These are phyloP conservation scores for Nyctibius bracteatus DNA, from an alignment of 2,113 vertebrate genomes.

Conservation along the genomic window DNA sequence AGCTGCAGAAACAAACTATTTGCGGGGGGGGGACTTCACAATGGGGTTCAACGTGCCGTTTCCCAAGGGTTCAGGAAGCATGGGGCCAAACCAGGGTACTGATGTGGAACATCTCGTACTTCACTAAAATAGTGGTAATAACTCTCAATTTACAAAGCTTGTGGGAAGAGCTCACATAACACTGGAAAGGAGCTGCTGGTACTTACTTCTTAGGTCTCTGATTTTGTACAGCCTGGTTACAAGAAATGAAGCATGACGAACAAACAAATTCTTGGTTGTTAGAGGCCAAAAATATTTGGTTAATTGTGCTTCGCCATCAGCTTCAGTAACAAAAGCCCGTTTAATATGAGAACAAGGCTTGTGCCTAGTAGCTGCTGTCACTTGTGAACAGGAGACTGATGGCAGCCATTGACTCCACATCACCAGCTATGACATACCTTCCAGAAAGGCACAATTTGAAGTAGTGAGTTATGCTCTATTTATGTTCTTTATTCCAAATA, in stretches of 20 bases:
- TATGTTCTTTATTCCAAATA: conserved; percentile 5
- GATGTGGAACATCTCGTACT: rapidly evolving
- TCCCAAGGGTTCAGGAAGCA: neutral
- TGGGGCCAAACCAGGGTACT: neutral
- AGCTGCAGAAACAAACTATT: neutral
- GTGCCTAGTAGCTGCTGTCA: neutral
- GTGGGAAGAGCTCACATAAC: neutral
- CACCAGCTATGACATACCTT: neutral
- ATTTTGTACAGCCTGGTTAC: neutral
- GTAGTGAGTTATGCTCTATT: neutral
- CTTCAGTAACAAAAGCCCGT: neutral
- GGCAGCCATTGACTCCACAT: neutral
- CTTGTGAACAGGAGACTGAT: neutral
- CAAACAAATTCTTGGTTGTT: neutral
- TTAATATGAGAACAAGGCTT: neutral
- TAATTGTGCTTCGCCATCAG: neutral
- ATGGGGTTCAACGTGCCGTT: rapidly evolving
- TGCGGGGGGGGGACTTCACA: neutral
- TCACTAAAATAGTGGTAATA: neutral
- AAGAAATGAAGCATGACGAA: neutral
- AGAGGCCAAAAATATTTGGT: neutral
- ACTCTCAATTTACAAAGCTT: neutral
- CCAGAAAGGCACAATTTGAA: neutral
- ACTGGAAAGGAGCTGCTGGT: neutral
- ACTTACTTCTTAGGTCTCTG: neutral